Percentiles rank a stretch among this genome's conserved stretches.
These are phyloP conservation scores for Bimastos eiseni DNA, from an alignment of 2,888 invertebrate genomes.

Conservation along the genomic window DNA sequence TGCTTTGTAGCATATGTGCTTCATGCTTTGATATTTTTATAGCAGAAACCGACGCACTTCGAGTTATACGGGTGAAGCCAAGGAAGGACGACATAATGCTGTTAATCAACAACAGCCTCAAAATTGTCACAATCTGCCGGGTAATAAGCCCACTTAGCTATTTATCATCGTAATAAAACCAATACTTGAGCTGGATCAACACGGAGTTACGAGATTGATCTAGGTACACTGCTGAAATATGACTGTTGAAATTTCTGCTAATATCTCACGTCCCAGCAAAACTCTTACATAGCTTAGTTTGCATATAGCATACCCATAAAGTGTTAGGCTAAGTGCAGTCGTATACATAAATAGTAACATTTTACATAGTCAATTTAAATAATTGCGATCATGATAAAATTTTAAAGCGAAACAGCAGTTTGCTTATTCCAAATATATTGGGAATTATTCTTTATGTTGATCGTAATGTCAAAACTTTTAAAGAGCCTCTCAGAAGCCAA, in stretches of 20 bases:
- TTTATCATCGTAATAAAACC: not conserved
- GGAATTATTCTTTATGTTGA: not conserved
- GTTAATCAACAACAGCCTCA: not conserved
- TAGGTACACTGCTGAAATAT: not conserved
- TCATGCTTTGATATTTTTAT: not conserved
- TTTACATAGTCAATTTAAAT: not conserved
- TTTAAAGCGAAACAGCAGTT: not conserved
- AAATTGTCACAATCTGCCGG: not conserved
- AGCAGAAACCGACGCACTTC: conserved; percentile 13
- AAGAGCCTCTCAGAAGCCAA: too few species aligned
- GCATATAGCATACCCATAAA: too few species aligned
- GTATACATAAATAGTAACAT: too few species aligned
- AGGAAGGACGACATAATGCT: not conserved
- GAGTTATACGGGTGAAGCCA: conserved; percentile 10
- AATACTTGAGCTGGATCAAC: not conserved
- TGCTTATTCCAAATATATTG: not conserved
- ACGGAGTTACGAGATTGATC: not conserved
- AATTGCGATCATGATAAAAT: not conserved
- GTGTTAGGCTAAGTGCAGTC: too few species aligned
- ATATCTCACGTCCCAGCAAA: too few species aligned
- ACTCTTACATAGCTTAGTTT: too few species aligned
- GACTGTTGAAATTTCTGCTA: too few species aligned
- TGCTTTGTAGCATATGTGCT: not conserved
- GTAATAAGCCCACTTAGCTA: not conserved
- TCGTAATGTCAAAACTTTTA: too few species aligned